Percentiles rank a stretch among this genome's conserved stretches.
phyloP scores from a whole-genome alignment of 2,797 vertebrate species.

The Sebastes goodei region DNA sequence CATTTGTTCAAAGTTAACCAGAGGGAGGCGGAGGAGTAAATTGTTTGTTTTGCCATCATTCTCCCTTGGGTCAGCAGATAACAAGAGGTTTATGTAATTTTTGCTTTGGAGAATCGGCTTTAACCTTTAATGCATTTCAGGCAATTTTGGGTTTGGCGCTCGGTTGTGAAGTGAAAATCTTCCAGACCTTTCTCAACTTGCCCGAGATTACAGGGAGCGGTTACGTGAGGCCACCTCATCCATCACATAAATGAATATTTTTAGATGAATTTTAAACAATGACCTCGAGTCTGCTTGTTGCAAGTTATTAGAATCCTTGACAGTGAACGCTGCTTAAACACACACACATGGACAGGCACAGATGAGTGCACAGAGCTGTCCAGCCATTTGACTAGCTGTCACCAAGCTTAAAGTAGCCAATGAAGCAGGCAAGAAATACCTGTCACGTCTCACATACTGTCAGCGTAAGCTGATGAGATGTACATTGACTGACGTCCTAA shows the following conservation, averaged over 20 bases:
- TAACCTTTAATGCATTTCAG: conserved; percentile 47
- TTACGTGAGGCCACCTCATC: conserved; percentile 9
- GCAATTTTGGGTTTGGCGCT: conserved; percentile 3
- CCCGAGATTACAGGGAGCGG: neutral
- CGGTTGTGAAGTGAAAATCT: neutral
- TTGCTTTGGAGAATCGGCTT: conserved; percentile 19
- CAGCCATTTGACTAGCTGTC: conserved; percentile 75
- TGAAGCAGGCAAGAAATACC: conserved; percentile 69
- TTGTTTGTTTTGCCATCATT: conserved; percentile 42
- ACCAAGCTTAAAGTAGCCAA: conserved; percentile 70
- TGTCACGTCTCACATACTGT: conserved; percentile 66
- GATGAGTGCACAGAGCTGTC: conserved; percentile 68
- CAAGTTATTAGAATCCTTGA: conserved; percentile 43
- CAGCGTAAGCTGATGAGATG: conserved; percentile 44
- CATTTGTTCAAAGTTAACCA: conserved; percentile 54
- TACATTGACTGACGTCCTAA: conserved; percentile 54
- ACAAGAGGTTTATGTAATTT: conserved; percentile 55
- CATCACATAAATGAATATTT: conserved; percentile 16
- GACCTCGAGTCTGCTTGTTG: conserved; percentile 35
- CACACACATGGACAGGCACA: conserved; percentile 35
- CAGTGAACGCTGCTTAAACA: conserved; percentile 52
- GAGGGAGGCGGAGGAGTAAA: conserved; percentile 45
- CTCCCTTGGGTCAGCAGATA: conserved; percentile 45
- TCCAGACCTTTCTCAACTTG: neutral
- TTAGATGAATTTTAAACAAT: conserved; percentile 38